Conservation (phyloP, 2,888 invertebrate genomes). For the Hanleya hanleyi region DNA sequence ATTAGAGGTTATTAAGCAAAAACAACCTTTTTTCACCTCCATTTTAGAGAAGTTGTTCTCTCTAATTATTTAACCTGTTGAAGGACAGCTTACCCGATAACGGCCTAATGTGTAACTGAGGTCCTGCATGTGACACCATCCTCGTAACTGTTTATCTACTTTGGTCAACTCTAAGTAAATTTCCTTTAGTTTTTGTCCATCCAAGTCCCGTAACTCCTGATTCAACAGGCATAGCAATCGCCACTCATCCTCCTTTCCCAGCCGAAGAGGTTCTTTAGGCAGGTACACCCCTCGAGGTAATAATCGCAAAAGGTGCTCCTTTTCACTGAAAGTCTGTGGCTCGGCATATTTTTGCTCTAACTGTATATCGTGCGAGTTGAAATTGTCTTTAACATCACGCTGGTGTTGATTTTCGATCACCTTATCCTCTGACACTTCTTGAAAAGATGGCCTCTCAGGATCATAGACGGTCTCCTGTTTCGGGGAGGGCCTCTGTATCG, state of each 20-base stretch:
- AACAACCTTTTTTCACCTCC: too few relatives aligned
- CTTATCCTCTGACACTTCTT: neutral
- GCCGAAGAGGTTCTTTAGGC: slow-evolving; percentile 50
- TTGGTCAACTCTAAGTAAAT: slow-evolving; percentile 60
- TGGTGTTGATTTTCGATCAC: neutral
- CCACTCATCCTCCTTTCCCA: slow-evolving; percentile 49
- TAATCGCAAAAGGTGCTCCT: slow-evolving; percentile 31
- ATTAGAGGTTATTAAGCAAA: too few relatives aligned
- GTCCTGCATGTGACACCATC: slow-evolving; percentile 54
- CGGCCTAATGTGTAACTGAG: slow-evolving; percentile 44
- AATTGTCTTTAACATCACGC: too few relatives aligned
- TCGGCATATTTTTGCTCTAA: neutral
- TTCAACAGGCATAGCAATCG: slow-evolving; percentile 48
- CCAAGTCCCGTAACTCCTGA: slow-evolving; percentile 46
- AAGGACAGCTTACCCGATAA: slow-evolving; percentile 38
- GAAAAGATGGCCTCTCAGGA: neutral
- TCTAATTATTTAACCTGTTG: neutral
- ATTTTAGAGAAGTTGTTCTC: neutral
- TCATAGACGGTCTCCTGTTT: neutral
- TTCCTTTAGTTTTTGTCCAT: slow-evolving; percentile 49
- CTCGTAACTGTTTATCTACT: slow-evolving; percentile 52
- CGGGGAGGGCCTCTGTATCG: neutral
- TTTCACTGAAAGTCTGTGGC: slow-evolving; percentile 17
- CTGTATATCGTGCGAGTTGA: neutral
- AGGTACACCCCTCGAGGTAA: slow-evolving; percentile 51